These are phyloP conservation scores for Hippopotamyrus pictus DNA, from an alignment of 2,797 vertebrate genomes.

Conservation along the genomic window DNA sequence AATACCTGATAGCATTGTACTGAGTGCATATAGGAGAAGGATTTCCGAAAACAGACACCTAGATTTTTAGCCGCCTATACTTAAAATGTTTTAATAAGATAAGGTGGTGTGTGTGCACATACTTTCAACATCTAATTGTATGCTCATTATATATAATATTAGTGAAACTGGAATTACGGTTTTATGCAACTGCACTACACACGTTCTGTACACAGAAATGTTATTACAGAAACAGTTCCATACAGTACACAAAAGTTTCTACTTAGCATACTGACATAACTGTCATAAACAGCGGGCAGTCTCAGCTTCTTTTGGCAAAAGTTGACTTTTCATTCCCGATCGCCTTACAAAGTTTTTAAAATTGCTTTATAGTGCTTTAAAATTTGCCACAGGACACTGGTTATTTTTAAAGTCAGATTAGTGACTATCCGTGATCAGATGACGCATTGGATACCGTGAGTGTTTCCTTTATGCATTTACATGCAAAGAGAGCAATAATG, in stretches of 20 bases:
- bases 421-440: background rate
- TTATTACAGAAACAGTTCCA: background rate
- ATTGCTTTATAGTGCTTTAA: background rate
- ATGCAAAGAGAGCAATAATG: conserved; percentile 15
- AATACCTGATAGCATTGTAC: background rate
- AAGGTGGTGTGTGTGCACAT: background rate
- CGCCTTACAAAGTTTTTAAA: background rate
- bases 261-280: background rate
- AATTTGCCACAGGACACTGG: background rate
- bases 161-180: background rate
- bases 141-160: background rate
- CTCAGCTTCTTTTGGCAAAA: background rate
- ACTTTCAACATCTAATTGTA: background rate
- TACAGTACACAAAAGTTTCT: background rate
- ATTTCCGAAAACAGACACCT: background rate
- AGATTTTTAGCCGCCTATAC: background rate
- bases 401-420: background rate
- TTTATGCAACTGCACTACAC: conserved; percentile 1
- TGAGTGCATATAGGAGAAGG: background rate
- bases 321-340: background rate
- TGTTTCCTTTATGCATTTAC: conserved; percentile 18
- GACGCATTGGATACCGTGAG: background rate
- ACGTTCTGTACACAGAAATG: background rate
- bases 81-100: background rate
- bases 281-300: background rate